phyloP scores from a whole-genome alignment of 2,113 vertebrate species.

The Pithys albifrons region DNA sequence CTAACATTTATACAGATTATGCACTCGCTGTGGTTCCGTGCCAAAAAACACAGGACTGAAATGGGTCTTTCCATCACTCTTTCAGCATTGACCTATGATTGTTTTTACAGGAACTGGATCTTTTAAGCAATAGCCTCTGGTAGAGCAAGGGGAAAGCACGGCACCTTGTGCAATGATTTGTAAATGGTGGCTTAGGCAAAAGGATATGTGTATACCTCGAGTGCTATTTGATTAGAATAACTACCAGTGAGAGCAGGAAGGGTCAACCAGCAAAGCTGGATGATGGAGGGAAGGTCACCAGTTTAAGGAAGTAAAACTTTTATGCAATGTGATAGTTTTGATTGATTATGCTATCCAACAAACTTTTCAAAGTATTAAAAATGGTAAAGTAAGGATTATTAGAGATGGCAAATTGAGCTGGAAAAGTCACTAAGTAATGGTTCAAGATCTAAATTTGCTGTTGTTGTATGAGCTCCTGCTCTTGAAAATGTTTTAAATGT shows the following conservation, averaged over 20 bases:
- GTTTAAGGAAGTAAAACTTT: background rate
- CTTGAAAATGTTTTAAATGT: background rate
- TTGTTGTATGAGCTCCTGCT: background rate
- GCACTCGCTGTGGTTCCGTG: slow-evolving; percentile 30
- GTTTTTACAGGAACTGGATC: slow-evolving; percentile 76
- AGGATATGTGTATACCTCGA: slow-evolving; percentile 13
- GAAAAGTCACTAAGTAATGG: background rate
- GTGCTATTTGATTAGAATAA: slow-evolving; percentile 6
- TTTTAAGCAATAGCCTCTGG: slow-evolving; percentile 60
- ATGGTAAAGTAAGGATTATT: background rate
- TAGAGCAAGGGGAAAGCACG: slow-evolving; percentile 13
- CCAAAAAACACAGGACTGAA: slow-evolving; percentile 71
- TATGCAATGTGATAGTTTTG: background rate
- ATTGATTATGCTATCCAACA: background rate
- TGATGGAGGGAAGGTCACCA: background rate
- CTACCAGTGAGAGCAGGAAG: background rate
- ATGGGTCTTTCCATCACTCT: slow-evolving; percentile 64
- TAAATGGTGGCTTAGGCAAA: slow-evolving; percentile 58
- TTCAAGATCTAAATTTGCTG: background rate
- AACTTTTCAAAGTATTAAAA: background rate
- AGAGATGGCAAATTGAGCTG: background rate
- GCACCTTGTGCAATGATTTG: slow-evolving; percentile 59
- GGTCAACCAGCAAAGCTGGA: background rate
- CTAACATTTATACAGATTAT: slow-evolving; percentile 72
- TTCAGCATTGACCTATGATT: slow-evolving; percentile 62